Evolutionary conservation across 2,888 invertebrate species (phyloP), one percentile per base, ranked within the genome.

Genomic region (Tinea trinotella): DNA sequence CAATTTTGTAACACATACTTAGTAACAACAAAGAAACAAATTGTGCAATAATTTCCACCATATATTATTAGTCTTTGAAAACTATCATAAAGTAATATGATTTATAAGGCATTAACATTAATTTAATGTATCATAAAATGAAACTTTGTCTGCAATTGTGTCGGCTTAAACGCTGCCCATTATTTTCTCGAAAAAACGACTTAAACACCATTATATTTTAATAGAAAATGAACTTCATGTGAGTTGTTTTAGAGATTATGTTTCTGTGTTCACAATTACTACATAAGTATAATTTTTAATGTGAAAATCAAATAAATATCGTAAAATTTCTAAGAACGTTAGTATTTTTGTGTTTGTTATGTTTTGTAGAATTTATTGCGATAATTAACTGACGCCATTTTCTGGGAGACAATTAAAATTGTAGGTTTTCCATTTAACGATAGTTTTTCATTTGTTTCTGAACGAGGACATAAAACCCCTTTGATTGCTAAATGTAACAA

Each of bases 41-140:
- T 1, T 4, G n/a, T 10, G n/a, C 30, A 10, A 30, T 30, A 30
- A 30, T 30, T 30, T 7, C n/a, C 7, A 30, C 30, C n/a, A 2
- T 30, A 30, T 4, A 22, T 2, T 30, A 30, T 30, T 30, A 30
- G 30, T 30, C 30, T 30, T 30, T 40, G 40, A 15, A 40, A 40
- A 40, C 40, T 40, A 40, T 40, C 40, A 13, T 40, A 15, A 40
- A 40, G 13, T 40, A 40, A 40, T 30, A 40, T 40, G 40, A 40
- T 40, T 40, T 40, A 40, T 40, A 3, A 2, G 3, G 12, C 40
- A 40, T 40, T 40, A 40, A 40, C 15, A 40, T 40, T 40, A 40
- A 40, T 40, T 40, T 40, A 40, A 40, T 40, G 40, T 40, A 4
- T 40, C 40, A 40, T 40, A 40, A 40, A 40, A 40, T n/a, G 40